Conservation (phyloP, 2,888 invertebrate species). For the Pelosia muscerda region DNA sequence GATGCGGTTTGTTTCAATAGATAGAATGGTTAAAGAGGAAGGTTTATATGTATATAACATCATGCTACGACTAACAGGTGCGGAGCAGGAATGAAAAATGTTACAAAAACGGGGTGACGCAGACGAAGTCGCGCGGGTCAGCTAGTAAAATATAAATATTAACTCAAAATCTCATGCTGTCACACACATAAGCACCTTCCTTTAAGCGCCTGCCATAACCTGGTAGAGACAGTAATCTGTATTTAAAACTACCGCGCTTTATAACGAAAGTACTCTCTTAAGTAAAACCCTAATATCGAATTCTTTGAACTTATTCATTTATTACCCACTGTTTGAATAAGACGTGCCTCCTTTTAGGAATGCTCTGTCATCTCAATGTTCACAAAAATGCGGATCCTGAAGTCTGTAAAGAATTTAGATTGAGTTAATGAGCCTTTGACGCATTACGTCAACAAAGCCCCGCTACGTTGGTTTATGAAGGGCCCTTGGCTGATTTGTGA, state of each 20-base stretch:
- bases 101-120: too few relatives aligned
- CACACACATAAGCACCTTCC: too few relatives aligned
- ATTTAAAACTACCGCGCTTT: not conserved
- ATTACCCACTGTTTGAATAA: not conserved
- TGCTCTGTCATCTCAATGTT: not conserved
- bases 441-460: constrained; percentile 41
- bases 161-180: too few relatives aligned
- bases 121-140: too few relatives aligned
- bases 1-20: too few relatives aligned
- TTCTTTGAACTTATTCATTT: not conserved
- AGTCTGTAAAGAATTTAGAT: constrained; percentile 19
- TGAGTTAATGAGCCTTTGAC: constrained; percentile 45
- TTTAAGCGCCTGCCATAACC: too few relatives aligned
- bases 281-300: not conserved
- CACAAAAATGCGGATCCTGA: constrained; percentile 1
- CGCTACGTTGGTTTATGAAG: constrained; percentile 24
- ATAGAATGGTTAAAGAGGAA: too few relatives aligned
- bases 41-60: too few relatives aligned
- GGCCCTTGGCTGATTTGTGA: constrained; percentile 37
- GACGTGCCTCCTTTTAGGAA: not conserved
- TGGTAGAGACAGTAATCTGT: too few relatives aligned
- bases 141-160: too few relatives aligned
- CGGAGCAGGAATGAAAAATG: too few relatives aligned
- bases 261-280: not conserved
- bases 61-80: too few relatives aligned